Base-by-base conservation (phyloP, 1,140 invertebrate species). In the Drosophila subobscura region DNA sequence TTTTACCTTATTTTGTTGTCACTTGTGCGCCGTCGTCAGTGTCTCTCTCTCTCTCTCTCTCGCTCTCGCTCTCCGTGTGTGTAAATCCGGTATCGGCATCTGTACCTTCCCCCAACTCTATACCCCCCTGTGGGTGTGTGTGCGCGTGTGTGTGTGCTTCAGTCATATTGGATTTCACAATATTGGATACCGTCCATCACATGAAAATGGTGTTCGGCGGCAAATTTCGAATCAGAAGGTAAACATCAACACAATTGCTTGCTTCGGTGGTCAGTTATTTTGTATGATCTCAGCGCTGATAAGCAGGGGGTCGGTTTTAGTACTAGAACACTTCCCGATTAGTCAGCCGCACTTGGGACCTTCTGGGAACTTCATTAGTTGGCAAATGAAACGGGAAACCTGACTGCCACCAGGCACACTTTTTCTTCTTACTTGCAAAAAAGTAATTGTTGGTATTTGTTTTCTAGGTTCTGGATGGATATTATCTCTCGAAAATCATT, bases 161-260 rank as follows among this genome's bases (percentile, higher is more conserved):
- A 6, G n/a, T 67, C 84, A 88, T 72, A 88, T 88, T 88, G 83
- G 83, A 88, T 88, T 79, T 88, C 83, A 70, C 84, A 88, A 88
- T 61, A 61, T 74, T 88, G 83, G 84, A 88, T 70, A 88, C 78
- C 78, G 81, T 81, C 49, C 55, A 72, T 61, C 86, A 79, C 58
- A 64, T 86, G 75, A 90, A 90, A 84, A 90, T 90, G 88, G 88
- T 90, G 46, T 90, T 90, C 73, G 88, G 88, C 77, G 88, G 88
- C 76, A 90, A 90, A 73, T 90, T 90, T 85, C 88, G 88, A 52
- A 88, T 90, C 54, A 88, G 88, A 90, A 90, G 88, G 88, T 90
- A 90, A 80, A 75, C 37, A 54, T 12, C 51, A 40, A 49, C 50
- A 52, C 55, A 72, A 71, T 72, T 47, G 54, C 41, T 8, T 40